These are phyloP conservation scores for Rhea pennata DNA, from an alignment of 2,113 vertebrate species.

Conservation along the genomic window DNA sequence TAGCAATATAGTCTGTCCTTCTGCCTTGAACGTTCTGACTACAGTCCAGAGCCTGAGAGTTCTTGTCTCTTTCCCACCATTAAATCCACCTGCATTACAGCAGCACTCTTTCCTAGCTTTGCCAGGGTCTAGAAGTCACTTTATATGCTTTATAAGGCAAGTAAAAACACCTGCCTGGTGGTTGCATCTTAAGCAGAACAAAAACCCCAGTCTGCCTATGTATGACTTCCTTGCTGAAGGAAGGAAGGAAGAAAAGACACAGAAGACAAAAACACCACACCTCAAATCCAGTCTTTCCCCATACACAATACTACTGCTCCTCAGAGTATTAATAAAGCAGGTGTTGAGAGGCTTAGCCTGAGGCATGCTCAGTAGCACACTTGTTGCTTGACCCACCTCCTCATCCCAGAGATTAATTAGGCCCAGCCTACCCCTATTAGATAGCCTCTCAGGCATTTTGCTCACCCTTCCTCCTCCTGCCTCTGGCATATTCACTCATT, in stretches of 20 bases:
- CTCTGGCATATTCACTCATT: slow-evolving; percentile 60
- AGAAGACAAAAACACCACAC: neutral
- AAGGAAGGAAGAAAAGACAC: neutral
- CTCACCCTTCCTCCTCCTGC: slow-evolving; percentile 31
- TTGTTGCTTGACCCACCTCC: slow-evolving; percentile 58
- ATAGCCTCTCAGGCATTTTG: slow-evolving; percentile 53
- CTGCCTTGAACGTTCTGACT: neutral
- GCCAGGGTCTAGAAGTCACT: neutral
- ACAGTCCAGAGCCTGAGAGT: neutral
- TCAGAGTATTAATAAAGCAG: slow-evolving; percentile 49
- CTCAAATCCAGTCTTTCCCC: slow-evolving; percentile 27
- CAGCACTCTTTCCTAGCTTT: neutral
- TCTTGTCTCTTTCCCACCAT: neutral
- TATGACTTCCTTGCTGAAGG: neutral
- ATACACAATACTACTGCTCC: neutral
- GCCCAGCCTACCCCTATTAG: slow-evolving; percentile 45
- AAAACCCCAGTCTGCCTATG: neutral
- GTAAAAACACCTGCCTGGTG: neutral
- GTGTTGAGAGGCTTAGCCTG: slow-evolving; percentile 48
- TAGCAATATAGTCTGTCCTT: neutral
- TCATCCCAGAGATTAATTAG: slow-evolving; percentile 58
- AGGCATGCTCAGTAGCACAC: slow-evolving; percentile 30
- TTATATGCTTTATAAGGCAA: neutral
- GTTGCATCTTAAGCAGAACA: neutral
- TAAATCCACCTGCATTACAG: neutral